Percentiles rank a stretch among this genome's conserved stretches.
Conservation (phyloP, 1,140 invertebrate species). For the Drosophila sucinea region DNA sequence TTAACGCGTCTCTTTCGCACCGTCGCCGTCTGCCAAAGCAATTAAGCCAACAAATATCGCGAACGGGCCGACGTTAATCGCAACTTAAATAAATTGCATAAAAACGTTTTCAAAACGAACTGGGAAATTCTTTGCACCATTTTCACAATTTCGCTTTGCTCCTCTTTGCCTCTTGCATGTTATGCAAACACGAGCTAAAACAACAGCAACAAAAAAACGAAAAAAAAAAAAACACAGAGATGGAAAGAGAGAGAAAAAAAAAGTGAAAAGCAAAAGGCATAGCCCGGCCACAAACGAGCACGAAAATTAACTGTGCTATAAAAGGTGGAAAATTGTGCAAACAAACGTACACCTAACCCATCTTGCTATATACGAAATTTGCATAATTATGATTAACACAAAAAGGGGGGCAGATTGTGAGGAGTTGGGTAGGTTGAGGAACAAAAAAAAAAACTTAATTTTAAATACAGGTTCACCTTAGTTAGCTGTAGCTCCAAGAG, state of each 20-base stretch:
- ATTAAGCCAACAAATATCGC: conserved; percentile 48
- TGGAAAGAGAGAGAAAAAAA: conserved; percentile 9
- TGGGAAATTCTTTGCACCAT: conserved; percentile 65
- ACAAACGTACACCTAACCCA: conserved; percentile 65
- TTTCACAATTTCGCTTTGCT: conserved; percentile 34
- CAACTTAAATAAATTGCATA: conserved; percentile 72
- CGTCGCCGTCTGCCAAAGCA: conserved; percentile 29
- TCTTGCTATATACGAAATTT: conserved; percentile 55
- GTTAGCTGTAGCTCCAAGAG: conserved; percentile 28
- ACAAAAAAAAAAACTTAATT: conserved; percentile 16
- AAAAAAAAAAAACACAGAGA: conserved; percentile 3
- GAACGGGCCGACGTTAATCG: conserved; percentile 53
- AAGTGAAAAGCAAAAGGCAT: conserved; percentile 19
- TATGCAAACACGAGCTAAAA: conserved; percentile 38
- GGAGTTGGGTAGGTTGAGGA: neutral
- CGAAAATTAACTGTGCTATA: conserved; percentile 82
- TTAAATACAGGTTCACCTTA: conserved; percentile 40
- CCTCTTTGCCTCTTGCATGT: conserved; percentile 8
- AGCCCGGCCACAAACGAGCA: conserved; percentile 57
- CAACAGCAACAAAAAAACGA: conserved; percentile 29
- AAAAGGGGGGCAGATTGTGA: neutral
- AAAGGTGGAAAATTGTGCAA: conserved; percentile 82
- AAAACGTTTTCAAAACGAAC: conserved; percentile 68
- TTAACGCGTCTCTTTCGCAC: neutral
- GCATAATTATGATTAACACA: conserved; percentile 81